These are phyloP conservation scores for Takifugu flavidus DNA, from an alignment of 2,113 vertebrate species.

Conservation along the genomic window DNA sequence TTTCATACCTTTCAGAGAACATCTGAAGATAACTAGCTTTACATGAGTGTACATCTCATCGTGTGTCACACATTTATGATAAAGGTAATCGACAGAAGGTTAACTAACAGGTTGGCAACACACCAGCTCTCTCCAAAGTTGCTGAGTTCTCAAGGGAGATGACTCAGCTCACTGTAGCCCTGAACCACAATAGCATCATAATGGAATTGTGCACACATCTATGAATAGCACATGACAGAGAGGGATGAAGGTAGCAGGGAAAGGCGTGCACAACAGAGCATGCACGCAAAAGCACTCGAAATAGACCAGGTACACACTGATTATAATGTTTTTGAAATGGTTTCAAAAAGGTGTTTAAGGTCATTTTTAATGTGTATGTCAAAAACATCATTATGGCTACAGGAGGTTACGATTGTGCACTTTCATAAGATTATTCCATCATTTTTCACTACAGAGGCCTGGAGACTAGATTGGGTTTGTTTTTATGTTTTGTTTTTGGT, in stretches of 20 bases:
- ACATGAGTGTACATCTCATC: neutral
- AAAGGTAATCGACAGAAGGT: neutral
- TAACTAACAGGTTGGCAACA: neutral
- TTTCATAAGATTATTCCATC: too few species aligned
- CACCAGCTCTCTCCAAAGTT: conserved; percentile 4
- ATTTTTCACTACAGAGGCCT: too few species aligned
- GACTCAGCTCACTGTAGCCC: conserved; percentile 67
- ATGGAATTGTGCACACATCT: conserved; percentile 58
- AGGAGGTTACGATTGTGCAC: too few species aligned
- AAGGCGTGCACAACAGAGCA: conserved; percentile 1
- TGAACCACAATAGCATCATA: conserved; percentile 45
- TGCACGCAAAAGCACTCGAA: neutral
- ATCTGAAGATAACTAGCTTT: too few species aligned
- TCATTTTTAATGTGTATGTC: too few species aligned
- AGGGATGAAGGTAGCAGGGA: conserved; percentile 28
- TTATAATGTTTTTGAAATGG: conserved; percentile 56
- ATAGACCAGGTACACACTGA: conserved; percentile 19
- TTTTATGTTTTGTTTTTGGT: too few species aligned
- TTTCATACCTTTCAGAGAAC: too few species aligned
- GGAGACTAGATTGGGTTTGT: too few species aligned
- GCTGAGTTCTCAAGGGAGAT: conserved; percentile 44
- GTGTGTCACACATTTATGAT: neutral
- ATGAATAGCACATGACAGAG: conserved; percentile 73
- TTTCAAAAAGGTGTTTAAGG: conserved; percentile 3
- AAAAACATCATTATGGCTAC: too few species aligned